These are phyloP conservation scores for Oxyura jamaicensis DNA, from an alignment of 2,113 vertebrate genomes.

Conservation along the genomic window DNA sequence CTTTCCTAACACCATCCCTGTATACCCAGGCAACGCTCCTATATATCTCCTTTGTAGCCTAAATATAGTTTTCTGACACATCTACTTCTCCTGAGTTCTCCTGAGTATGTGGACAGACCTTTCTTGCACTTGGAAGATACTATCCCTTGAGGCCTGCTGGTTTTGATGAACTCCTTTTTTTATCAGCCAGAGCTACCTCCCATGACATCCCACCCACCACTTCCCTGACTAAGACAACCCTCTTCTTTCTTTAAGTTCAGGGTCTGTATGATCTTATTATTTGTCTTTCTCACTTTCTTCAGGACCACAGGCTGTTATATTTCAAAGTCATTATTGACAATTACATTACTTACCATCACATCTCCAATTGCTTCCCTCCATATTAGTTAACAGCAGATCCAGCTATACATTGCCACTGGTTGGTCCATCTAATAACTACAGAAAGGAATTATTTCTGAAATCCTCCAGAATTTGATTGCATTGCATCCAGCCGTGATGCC, in stretches of 20 bases:
- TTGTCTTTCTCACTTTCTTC: neutral
- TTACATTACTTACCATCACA: neutral
- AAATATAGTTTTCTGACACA: neutral
- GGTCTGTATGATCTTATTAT: neutral
- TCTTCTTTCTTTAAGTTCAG: neutral
- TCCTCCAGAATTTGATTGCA: neutral
- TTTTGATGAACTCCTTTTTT: neutral
- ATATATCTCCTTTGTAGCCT: neutral
- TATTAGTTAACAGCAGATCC: neutral
- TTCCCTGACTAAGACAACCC: neutral
- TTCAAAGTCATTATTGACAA: neutral
- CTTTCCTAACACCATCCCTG: neutral
- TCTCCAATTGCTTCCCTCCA: neutral
- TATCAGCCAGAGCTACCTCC: neutral
- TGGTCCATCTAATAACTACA: neutral
- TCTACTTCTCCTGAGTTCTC: neutral
- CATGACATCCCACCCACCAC: neutral
- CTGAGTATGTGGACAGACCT: neutral
- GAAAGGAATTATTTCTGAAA: neutral
- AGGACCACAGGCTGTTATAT: accelerated
- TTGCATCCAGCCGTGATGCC: neutral
- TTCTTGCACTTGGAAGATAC: neutral
- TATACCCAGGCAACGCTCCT: neutral
- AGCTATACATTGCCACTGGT: neutral
- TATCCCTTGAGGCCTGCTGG: neutral